phyloP scores from a whole-genome alignment of 1,140 invertebrate species.

The Pararge aegeria region DNA sequence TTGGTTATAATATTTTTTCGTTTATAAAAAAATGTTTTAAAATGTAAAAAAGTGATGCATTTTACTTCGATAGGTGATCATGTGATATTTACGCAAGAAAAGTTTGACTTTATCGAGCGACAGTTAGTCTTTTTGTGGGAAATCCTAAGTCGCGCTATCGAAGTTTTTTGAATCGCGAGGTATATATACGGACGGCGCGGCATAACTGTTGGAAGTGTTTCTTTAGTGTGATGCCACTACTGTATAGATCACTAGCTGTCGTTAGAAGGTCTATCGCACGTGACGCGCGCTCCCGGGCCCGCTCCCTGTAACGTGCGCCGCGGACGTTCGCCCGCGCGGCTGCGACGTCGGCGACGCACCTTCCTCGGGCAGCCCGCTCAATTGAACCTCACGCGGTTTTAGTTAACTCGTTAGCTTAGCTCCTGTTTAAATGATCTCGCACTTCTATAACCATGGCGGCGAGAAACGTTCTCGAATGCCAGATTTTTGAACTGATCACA shows the following conservation, averaged over 20 bases:
- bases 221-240: constrained; percentile 76
- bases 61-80: too few relatives aligned
- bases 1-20: too few relatives aligned
- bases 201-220: constrained; percentile 57
- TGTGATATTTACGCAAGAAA: background rate
- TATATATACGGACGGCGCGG: constrained; percentile 45
- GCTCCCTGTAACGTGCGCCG: constrained; percentile 72
- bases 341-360: constrained; percentile 68
- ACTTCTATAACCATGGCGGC: constrained; percentile 72
- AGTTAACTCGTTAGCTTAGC: constrained; percentile 77
- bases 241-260: constrained; percentile 68
- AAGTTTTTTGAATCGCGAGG: constrained; percentile 28
- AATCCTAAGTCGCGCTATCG: constrained; percentile 46
- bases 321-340: constrained; percentile 73
- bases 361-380: constrained; percentile 70
- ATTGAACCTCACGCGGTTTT: constrained; percentile 75
- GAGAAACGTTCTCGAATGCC: constrained; percentile 65
- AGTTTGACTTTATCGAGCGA: background rate
- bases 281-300: constrained; percentile 70
- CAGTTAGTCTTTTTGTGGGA: too few relatives aligned
- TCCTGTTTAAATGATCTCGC: constrained; percentile 69
- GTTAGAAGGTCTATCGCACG: constrained; percentile 70
- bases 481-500: constrained; percentile 62
- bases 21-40: too few relatives aligned
- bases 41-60: too few relatives aligned